Percentiles rank a stretch among this genome's conserved stretches.
phyloP scores from a whole-genome alignment of 1,140 invertebrate genomes.

The Zophobas morio region DNA sequence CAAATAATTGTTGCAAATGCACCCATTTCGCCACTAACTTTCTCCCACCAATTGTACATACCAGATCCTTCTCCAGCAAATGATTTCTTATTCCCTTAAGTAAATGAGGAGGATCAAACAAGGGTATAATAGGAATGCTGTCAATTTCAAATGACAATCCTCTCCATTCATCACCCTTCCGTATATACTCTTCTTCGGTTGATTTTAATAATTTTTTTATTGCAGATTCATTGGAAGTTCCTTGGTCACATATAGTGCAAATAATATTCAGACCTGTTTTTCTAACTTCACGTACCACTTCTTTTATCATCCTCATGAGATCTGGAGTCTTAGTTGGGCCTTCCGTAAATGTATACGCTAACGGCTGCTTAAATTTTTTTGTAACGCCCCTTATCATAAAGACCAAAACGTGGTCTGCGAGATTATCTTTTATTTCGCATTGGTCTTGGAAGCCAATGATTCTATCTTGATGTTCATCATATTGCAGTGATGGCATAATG shows the following conservation, averaged over 20 bases:
- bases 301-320: background rate
- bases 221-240: background rate
- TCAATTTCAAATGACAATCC: background rate
- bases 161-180: background rate
- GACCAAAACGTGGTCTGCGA: too few relatives aligned
- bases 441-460: too few relatives aligned
- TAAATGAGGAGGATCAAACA: conserved; percentile 5
- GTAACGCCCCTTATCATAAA: too few relatives aligned
- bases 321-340: too few relatives aligned
- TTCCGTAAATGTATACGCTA: too few relatives aligned
- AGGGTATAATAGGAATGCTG: background rate
- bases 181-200: background rate
- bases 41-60: too few relatives aligned
- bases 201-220: background rate
- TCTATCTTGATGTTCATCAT: too few relatives aligned
- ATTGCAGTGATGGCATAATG: too few relatives aligned
- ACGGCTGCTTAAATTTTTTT: too few relatives aligned
- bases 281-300: background rate
- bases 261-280: background rate
- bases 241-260: background rate
- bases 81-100: conserved; percentile 9
- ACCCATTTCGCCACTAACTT: conserved; percentile 1
- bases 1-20: background rate
- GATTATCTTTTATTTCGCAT: too few relatives aligned
- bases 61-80: background rate